Evolutionary conservation across 2,113 vertebrate genomes (phyloP).

Genomic region (Triplophysa dalaica): DNA sequence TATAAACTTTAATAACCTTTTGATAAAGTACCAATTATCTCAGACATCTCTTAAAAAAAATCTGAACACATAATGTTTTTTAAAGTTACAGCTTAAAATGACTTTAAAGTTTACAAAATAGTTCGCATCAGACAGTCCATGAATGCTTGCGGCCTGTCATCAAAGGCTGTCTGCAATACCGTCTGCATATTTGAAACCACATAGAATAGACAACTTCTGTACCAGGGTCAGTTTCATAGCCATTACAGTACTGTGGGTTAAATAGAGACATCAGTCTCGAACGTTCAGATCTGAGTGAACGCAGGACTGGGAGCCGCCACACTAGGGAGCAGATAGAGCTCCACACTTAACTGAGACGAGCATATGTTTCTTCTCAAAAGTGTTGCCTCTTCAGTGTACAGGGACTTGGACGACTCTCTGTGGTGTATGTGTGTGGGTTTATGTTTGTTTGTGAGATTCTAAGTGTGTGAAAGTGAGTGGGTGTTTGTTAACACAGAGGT

Average conservation of each 20-base stretch:
- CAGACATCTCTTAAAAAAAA: too few relatives aligned
- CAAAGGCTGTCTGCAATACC: not conserved
- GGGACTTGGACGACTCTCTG: constrained; percentile 17
- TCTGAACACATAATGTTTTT: too few relatives aligned
- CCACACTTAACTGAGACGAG: constrained; percentile 17
- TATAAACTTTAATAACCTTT: too few relatives aligned
- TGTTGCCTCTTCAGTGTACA: constrained; percentile 26
- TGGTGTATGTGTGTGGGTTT: not conserved
- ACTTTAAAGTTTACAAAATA: not conserved
- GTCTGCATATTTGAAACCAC: not conserved
- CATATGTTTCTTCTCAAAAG: constrained; percentile 27
- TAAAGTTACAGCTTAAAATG: too few relatives aligned
- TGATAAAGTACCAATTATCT: too few relatives aligned
- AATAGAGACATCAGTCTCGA: constrained; percentile 49
- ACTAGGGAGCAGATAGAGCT: not conserved
- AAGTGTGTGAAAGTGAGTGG: constrained; percentile 10
- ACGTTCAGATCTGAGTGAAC: constrained; percentile 27
- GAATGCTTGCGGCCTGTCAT: not conserved
- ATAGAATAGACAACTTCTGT: not conserved
- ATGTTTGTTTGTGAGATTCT: not conserved
- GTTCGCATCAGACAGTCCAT: not conserved
- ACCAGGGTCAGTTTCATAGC: constrained; percentile 16
- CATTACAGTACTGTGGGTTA: constrained; percentile 23
- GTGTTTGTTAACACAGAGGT: constrained; percentile 40
- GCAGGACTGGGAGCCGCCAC: not conserved